Conservation (phyloP, 2,888 invertebrate species). For the Heliconius sara region DNA sequence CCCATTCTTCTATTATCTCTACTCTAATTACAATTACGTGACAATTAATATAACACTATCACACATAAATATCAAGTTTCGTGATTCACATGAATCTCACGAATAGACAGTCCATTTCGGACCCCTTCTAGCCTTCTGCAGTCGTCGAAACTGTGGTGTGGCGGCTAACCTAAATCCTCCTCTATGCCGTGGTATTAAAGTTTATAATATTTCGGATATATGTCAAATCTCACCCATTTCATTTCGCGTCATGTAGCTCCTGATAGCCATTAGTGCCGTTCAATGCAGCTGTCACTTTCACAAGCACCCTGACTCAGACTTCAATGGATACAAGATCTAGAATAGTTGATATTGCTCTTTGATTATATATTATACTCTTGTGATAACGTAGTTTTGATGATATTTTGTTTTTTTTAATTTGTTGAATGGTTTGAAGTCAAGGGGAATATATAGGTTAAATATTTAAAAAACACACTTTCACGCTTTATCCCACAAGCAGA, state of each 20-base stretch:
- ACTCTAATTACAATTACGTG: constrained; percentile 13
- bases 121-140: constrained; percentile 39
- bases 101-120: constrained; percentile 44
- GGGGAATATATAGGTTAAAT: background rate
- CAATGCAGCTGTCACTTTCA: constrained; percentile 69
- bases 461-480: background rate
- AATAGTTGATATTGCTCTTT: constrained; percentile 25
- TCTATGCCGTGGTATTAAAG: constrained; percentile 46
- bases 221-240: constrained; percentile 50
- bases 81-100: constrained; percentile 43
- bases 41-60: constrained; percentile 22
- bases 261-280: constrained; percentile 63
- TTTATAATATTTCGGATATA: constrained; percentile 37
- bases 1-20: background rate
- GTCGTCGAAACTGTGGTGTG: constrained; percentile 33
- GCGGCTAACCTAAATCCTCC: constrained; percentile 27
- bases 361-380: constrained; percentile 2
- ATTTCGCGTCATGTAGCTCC: constrained; percentile 52
- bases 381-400: background rate
- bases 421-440: background rate
- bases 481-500: no score
- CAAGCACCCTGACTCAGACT: constrained; percentile 56
- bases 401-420: background rate
- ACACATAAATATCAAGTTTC: constrained; percentile 39
- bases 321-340: constrained; percentile 45